A percentile compares a stretch with the other conserved stretches of the same genome.
Evolutionary conservation across 2,797 vertebrate species (phyloP).

Genomic region (Hydrocynus forskahlii): DNA sequence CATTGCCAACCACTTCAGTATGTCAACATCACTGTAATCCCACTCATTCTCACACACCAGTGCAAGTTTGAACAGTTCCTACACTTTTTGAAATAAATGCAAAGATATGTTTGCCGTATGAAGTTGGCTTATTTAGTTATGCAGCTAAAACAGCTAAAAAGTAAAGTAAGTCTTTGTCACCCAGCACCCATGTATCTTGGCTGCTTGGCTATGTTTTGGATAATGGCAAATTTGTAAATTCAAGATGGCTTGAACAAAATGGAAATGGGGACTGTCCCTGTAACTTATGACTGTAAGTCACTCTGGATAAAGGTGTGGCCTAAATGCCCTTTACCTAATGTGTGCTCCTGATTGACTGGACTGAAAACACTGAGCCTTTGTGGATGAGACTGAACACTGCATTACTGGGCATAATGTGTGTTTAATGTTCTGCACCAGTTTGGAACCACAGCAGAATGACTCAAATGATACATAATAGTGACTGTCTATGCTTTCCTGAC

Average conservation of each 20-base stretch:
- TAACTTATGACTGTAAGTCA: background rate
- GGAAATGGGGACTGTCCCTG: too few relatives aligned
- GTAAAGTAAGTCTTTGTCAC: too few relatives aligned
- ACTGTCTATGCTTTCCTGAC: background rate
- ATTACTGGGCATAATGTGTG: background rate
- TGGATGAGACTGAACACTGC: too few relatives aligned
- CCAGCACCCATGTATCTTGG: too few relatives aligned
- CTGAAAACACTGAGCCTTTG: too few relatives aligned
- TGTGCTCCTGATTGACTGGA: too few relatives aligned
- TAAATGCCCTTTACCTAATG: background rate
- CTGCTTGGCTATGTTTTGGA: too few relatives aligned
- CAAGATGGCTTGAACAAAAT: background rate
- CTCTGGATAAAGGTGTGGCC: too few relatives aligned
- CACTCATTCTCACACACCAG: background rate
- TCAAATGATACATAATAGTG: background rate
- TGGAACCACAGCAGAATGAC: background rate
- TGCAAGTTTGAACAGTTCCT: background rate
- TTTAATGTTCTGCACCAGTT: background rate
- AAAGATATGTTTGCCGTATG: too few relatives aligned
- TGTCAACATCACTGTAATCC: constrained; percentile 15
- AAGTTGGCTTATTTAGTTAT: too few relatives aligned
- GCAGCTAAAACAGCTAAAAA: too few relatives aligned
- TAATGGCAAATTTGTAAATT: too few relatives aligned
- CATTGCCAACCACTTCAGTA: constrained; percentile 73
- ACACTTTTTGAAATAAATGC: background rate